A percentile compares a stretch with the other conserved stretches of the same genome.
Evolutionary conservation across 2,113 vertebrate genomes (phyloP).

Genomic region (Canis aureus): DNA sequence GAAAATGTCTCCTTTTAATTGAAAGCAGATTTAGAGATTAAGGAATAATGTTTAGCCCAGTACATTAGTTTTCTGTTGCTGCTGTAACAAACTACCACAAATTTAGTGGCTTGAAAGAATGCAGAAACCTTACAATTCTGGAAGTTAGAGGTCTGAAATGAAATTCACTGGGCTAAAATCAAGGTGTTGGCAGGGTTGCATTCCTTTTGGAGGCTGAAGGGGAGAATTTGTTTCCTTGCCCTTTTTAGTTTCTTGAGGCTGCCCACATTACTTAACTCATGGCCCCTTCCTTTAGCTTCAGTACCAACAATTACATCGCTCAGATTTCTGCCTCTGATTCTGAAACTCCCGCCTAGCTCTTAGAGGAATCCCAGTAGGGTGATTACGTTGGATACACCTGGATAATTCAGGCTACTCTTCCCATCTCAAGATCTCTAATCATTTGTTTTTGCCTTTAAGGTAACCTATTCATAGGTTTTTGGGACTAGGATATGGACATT

Average conservation of each 20-base stretch:
- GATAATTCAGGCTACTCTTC: neutral
- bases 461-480: neutral
- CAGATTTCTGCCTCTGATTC: neutral
- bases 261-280: neutral
- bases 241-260: neutral
- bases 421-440: neutral
- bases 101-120: neutral
- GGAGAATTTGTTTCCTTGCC: neutral
- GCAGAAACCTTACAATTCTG: neutral
- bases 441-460: fast-evolving
- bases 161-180: neutral
- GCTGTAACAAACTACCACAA: neutral
- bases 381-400: neutral
- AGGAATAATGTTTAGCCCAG: neutral
- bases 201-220: neutral
- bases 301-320: fast-evolving
- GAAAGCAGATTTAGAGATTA: neutral
- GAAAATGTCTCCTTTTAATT: neutral
- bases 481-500: neutral
- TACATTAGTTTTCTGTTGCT: neutral
- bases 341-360: neutral
- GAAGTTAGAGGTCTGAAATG: neutral
- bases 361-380: neutral
- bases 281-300: neutral
- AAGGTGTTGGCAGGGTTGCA: fast-evolving